Evolutionary conservation across 64 coral and sea anemone species (phyloP).

Genomic region (Exaiptasia diaphana): DNA sequence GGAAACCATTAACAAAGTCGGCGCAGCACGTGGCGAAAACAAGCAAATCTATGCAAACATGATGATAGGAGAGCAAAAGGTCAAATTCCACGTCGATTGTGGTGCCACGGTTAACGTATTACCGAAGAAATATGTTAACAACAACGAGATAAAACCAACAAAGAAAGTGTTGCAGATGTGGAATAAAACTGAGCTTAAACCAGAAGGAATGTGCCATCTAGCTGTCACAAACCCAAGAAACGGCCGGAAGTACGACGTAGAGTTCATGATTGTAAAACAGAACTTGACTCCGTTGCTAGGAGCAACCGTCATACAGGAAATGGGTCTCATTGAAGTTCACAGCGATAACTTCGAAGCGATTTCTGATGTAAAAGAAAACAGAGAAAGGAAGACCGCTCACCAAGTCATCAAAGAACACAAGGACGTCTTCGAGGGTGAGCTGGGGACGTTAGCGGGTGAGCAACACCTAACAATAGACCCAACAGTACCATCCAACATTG

Average conservation of each 20-base stretch:
- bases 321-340: conserved; percentile 9
- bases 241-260: conserved; percentile 27
- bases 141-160: not conserved
- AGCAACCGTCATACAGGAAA: conserved; percentile 24
- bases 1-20: not conserved
- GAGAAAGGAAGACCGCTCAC: not conserved
- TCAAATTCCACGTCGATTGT: conserved; percentile 64
- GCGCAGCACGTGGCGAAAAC: not conserved
- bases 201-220: conserved; percentile 14
- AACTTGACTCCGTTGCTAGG: conserved; percentile 43
- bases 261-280: conserved; percentile 38
- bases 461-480: conserved; percentile 3
- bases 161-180: conserved; percentile 28
- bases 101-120: conserved; percentile 50
- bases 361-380: not conserved
- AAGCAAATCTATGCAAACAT: conserved; percentile 48
- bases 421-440: conserved; percentile 47
- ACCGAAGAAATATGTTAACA: conserved; percentile 14
- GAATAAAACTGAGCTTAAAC: conserved; percentile 54
- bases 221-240: conserved; percentile 34
- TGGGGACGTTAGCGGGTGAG: conserved; percentile 7
- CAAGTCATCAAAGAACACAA: not conserved
- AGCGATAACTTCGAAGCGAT: conserved; percentile 46
- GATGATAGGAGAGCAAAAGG: conserved; percentile 9
- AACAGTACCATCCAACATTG: not conserved